Conservation (phyloP, 2,888 invertebrate genomes). For the Drosophila lacicola region DNA sequence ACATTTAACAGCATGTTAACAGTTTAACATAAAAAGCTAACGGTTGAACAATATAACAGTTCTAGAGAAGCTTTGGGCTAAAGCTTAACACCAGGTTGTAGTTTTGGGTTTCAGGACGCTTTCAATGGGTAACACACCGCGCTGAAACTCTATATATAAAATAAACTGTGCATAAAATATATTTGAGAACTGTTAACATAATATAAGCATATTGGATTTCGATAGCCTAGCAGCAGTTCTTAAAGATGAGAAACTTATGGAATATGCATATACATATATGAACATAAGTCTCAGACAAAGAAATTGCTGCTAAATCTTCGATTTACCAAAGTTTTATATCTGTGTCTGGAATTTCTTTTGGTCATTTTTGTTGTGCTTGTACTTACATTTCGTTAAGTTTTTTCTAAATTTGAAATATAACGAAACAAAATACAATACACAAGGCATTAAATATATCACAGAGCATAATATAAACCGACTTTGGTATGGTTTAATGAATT, state of each 20-base stretch:
- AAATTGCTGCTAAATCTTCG: conserved; percentile 11
- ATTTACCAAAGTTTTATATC: neutral
- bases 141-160: conserved; percentile 3
- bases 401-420: conserved; percentile 71
- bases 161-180: neutral
- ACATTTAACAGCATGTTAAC: conserved; percentile 20
- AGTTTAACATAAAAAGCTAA: conserved; percentile 24
- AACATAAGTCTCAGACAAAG: neutral
- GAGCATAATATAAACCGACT: conserved; percentile 19
- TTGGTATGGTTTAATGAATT: neutral
- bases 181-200: conserved; percentile 12
- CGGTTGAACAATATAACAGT: conserved; percentile 8
- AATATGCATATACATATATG: neutral
- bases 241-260: neutral
- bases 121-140: conserved; percentile 11
- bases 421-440: conserved; percentile 72
- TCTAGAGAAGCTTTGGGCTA: conserved; percentile 10
- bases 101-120: conserved; percentile 18
- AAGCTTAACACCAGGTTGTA: conserved; percentile 18
- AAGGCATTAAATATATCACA: conserved; percentile 59
- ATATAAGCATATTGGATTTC: conserved; percentile 6
- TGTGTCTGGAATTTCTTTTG: conserved; percentile 2
- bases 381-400: conserved; percentile 73
- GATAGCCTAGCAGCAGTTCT: conserved; percentile 4
- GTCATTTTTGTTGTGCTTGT: conserved; percentile 38